Evolutionary conservation across 1,140 invertebrate species (phyloP), one percentile per base, ranked within the genome.

Genomic region (Ladona fulva): DNA sequence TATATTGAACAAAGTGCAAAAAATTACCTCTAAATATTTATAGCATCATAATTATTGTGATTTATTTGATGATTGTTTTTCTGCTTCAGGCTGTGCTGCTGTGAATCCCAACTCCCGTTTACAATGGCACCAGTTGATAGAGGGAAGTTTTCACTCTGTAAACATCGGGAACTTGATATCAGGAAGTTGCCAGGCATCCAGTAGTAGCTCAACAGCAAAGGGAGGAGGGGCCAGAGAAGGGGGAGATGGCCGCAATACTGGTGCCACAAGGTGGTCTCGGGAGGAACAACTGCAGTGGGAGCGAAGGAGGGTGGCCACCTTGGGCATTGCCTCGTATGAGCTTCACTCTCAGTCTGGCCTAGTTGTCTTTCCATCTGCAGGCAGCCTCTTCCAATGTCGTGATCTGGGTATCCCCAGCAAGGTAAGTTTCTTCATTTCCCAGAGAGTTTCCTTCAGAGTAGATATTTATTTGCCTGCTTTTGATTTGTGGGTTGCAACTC

Each of bases 271-370:
- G 77, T 88, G 90, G 25, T 94, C 93, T 0, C 87, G 92, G 79
- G 96, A 98, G 85, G 95, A 97, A 83, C 95, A 96, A 83, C 84
- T 98, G 74, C 86, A 97, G 77, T 92, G 94, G 87, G 97, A 99
- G 84, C 87, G 97, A 76, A 97, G 97, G 86, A 86, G 95, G 80
- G 88, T 97, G 12, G 91, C 94, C 0, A 94, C 94, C 0, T 97
- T 94, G 91, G 97, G 97, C 24, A 97, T 99, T 75, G 97, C 95
- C 1, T 94, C 94, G 14, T 99, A 97, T 83, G 95, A 98, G 83
- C 86, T 97, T 74, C 93, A 97, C 82, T 88, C 89, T 24, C 87
- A 89, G 3, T 90, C 91, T 76, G 95, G 95, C 24, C 92, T 93
- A 82, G 91, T 98, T 80, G 91, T 98, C 24, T 98, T 98, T 85